Base-by-base conservation (phyloP, 2,888 invertebrate species). In the Calameuta filiformis region DNA sequence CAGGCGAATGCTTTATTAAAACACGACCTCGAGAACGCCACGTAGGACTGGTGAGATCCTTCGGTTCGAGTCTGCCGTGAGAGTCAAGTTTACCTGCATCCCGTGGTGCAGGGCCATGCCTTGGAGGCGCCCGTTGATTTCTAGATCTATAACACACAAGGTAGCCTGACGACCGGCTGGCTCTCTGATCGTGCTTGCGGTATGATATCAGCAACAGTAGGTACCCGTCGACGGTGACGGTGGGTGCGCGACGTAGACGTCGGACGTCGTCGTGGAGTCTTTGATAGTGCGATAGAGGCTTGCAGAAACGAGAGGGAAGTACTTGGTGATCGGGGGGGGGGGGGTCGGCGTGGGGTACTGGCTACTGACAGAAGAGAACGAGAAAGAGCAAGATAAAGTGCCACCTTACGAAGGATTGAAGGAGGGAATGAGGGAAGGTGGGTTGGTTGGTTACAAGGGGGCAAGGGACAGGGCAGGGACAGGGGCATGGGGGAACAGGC, bases 401-500 rank as follows among this genome's bases (percentile, higher is more conserved):
- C 56, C 56, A 56, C 56, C 56, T 9, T 9, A 56, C 23, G 56
- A 56, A 56, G 23, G 56, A 56, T 56, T 0, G 56, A 23, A 56
- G n/a, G 77, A 56, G 75, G 68, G 33, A 34, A 77, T 73, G 80
- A 37, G 68, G 69, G 74, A 75, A n/a, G 56, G 56, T 56, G 56
- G 56, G 56, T 23, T 71, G 71, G 33, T 71, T 33, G 71, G 33
- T 31, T 34, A 34, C 31, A 31, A 71, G 71, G 33, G 71, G 71
- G 71, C 71, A 71, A 71, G 33, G 71, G 71, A 34, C 31, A 33
- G 30, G 68, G 75, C 31, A 33, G 30, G 68, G 75, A 35, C 73
- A 76, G 68, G 76, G 69, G 34, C 31, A 77, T 73, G 80, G 33
- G 69, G 56, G 73, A 73, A n/a, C 78, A 85, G 85, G 85, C 83